Base-by-base conservation (phyloP, 2,888 invertebrate species). In the Calliphora vomitoria region DNA sequence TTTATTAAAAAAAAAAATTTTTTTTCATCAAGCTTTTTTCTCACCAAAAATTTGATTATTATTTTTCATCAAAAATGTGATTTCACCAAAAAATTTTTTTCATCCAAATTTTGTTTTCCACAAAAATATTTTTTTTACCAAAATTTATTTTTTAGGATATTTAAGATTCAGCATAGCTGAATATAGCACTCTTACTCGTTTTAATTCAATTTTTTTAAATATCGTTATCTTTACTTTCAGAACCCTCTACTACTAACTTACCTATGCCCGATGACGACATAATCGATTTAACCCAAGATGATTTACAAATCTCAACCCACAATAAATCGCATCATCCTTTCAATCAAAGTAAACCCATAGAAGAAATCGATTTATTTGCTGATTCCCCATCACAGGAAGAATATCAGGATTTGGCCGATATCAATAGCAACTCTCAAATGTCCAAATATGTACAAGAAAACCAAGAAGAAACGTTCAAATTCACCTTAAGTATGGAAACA, bases 201-300 rank as follows among this genome's bases (percentile, higher is more conserved):
- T 25, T 25, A 25, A 25, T 25, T 25, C n/a, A n/a, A 31, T 31
- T 31, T 3, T 31, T 5, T 31, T 4, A 31, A 35, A 35, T 6
- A 5, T 35, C 35, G 35, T 5, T 35, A 35, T 58, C 13, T 58
- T 58, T 31, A 4, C 35, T 68, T 55, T 35, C 66, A 85, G 85
- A 62, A 25, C 1, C 35, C 1, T n/a, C 47, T 3, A 15, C 18
- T 13, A 11, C 15, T 18, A 62, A n/a, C n/a, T 66, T 38, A 3
- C 38, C 1, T 1, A 18, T 20, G 8, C 13, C 4, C n/a, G 66
- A 53, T 8, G 41, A 38, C 0, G 4, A 72, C 5, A 3, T 90
- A 44, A 84, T 91, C 6, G 91, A 92, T 41, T 71, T 92, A 11
- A 91, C 91, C 0, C 83, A 90, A 62, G 86, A 89, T 18, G 72